These are phyloP conservation scores for Tamandua tetradactyla DNA, from an alignment of 2,797 vertebrate species.

Conservation along the genomic window DNA sequence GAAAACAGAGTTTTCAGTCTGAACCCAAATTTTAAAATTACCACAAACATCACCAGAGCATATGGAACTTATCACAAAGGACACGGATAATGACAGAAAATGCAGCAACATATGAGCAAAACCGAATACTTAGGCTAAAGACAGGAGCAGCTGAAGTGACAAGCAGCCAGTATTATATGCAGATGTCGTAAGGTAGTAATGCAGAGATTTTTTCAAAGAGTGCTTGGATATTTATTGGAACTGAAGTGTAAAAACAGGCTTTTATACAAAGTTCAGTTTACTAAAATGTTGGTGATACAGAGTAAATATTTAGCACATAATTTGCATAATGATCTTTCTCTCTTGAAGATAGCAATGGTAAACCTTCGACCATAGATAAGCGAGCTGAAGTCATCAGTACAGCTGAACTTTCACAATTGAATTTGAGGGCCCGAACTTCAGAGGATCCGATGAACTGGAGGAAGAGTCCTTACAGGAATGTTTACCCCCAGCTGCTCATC, in stretches of 20 bases:
- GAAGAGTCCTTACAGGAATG: not conserved
- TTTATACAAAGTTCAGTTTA: not conserved
- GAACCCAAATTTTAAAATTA: slow-evolving; percentile 22
- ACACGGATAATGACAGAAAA: not conserved
- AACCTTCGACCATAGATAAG: not conserved
- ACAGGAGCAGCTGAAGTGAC: not conserved
- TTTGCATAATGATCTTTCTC: not conserved
- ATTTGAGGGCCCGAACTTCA: not conserved
- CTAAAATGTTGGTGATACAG: not conserved
- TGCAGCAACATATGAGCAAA: not conserved
- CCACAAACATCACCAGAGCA: not conserved
- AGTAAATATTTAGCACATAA: not conserved
- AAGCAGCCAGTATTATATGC: not conserved
- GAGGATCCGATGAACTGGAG: not conserved
- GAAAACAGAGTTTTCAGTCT: not conserved
- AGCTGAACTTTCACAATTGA: not conserved
- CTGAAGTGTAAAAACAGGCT: not conserved
- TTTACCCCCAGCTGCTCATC: not conserved
- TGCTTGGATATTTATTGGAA: not conserved
- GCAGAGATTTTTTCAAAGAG: not conserved
- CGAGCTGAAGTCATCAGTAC: not conserved
- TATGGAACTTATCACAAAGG: not conserved
- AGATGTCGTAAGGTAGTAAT: not conserved
- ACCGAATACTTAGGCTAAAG: not conserved
- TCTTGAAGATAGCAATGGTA: not conserved